Evolutionary conservation across 2,888 invertebrate species (phyloP), one percentile per base, ranked within the genome.

Genomic region (Drosophila formosana): DNA sequence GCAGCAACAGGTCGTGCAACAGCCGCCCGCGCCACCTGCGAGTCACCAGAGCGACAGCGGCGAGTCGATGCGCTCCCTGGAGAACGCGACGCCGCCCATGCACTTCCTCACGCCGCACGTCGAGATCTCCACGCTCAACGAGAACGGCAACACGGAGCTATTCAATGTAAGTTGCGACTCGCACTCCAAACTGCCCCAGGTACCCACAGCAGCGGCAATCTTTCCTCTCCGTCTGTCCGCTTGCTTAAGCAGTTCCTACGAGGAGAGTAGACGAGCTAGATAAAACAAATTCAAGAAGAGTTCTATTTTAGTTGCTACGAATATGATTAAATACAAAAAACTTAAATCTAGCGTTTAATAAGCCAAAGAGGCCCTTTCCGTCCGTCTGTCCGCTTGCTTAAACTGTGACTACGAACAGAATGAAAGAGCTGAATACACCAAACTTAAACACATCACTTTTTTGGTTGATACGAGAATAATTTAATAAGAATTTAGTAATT

Each of bases 21-120:
- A 58, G 52, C 13, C 45, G 1, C 49, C 66, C 8, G 94, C 94
- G 4, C 66, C 80, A 28, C 82, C 89, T 67, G 95, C 96, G n/a
- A 96, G 95, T 28, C 95, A 96, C 88, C 95, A 96, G 85, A 96
- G 96, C 41, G 97, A 97, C 90, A 96, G 96, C 75, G 96, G 97
- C 0, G 97, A 97, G 86, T 97, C 96, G 78, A 95, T 96, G 57
- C 94, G 97, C 63, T 96, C 96, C 0, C 95, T 95, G n/a, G 97
- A 97, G 90, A 97, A 97, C 89, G 96, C 96, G 7, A 97, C 97
- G 49, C 97, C 97, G 9, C 97, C 97, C 0, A 97, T 97, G 97
- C 97, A 97, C 92, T 97, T 97, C 91, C 93, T 97, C 43, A 97
- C 97, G 39, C 97, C 97, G 5, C 97, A 97, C 83, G 97, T 97